Evolutionary conservation across 1,140 invertebrate species (phyloP), one percentile per base, ranked within the genome.

Genomic region (Chionoecetes opilio): DNA sequence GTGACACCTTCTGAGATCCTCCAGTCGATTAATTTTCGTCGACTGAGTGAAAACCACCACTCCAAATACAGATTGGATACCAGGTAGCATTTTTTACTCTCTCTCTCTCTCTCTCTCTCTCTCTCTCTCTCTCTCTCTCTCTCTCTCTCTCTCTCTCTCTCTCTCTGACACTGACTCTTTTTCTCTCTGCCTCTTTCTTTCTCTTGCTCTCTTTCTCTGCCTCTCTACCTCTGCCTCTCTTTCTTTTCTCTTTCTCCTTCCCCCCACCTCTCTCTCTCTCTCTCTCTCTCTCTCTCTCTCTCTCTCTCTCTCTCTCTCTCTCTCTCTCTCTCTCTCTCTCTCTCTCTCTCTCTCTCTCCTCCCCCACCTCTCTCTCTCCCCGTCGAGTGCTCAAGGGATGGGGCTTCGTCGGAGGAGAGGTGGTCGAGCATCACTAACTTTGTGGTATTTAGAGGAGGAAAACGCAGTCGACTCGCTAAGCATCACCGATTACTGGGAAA

Each of bases 121-220:
- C 88, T 90, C 14, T 35, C 35, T 0, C 3, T 41, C 38, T 89
- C 37, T 41, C 34, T 41, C 87, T 88, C 86, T 41, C 87, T 5
- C 38, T 89, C 87, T 38, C 87, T 41, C 87, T 38, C 87, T 38
- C 87, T n/a, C 87, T 41, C 11, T 88, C 86, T 35, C 3, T 38
- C 37, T 88, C 32, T 38, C 86, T 38, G 0, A 11, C 37, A 6
- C 37, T 35, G 11, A 0, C 87, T 35, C 87, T 35, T 17, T 41
- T 35, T 89, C 35, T 89, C 87, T 41, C 37, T 35, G 2, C 17
- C 87, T 35, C 87, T 35, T 35, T 35, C 41, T 35, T 5, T 35
- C n/a, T 46, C 41, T 46, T 14, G 5, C 41, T 46, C 41, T 53
- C 46, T 53, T 17, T 53, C 46, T 53, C 46, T 53, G 11, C 21